Evolutionary conservation across 2,113 vertebrate genomes (phyloP).

Genomic region (Crypturellus undulatus): DNA sequence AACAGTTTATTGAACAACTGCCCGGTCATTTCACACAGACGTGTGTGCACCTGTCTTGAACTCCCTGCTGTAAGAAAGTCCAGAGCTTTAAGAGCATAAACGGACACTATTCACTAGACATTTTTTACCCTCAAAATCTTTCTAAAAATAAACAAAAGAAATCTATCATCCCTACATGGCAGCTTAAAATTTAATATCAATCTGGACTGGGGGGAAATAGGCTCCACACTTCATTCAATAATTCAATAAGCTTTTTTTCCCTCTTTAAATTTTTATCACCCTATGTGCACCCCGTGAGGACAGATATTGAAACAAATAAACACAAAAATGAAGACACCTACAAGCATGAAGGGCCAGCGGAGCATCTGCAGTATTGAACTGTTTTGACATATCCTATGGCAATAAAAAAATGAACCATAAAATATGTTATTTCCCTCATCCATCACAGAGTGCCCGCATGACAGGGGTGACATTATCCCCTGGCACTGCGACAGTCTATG

Average conservation of each 20-base stretch:
- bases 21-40: not conserved
- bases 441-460: not conserved
- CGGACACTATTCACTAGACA: not conserved
- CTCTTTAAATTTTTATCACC: not conserved
- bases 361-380: not conserved
- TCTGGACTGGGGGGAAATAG: not conserved
- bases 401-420: not conserved
- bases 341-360: not conserved
- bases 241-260: not conserved
- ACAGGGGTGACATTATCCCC: not conserved
- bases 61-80: not conserved
- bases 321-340: not conserved
- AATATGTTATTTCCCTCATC: not conserved
- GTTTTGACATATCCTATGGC: not conserved
- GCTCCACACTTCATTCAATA: not conserved
- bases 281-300: not conserved
- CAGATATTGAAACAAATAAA: not conserved
- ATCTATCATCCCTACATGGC: not conserved
- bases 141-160: not conserved
- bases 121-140: not conserved
- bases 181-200: not conserved
- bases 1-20: not conserved
- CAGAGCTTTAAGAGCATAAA: not conserved
- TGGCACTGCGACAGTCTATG: accelerated
- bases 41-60: not conserved